Base-by-base conservation (phyloP, 2,888 invertebrate species). In the Halictus quadricinctus region DNA sequence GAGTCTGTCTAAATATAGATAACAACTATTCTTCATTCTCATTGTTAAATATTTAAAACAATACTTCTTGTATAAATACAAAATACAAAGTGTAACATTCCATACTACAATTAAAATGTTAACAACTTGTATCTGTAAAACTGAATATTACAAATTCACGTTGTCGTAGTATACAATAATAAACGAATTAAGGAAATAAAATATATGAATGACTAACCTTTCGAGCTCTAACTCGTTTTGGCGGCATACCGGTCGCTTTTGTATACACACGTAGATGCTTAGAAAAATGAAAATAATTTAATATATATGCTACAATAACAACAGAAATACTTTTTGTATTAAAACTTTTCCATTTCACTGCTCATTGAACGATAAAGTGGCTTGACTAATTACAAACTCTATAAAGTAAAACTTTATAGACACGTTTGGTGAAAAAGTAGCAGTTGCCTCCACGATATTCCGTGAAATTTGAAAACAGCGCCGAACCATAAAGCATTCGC, bases 181-280 rank as follows among this genome's bases (percentile, higher is more conserved):
- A 8, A 48, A 73, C 48, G 73, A n/a, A 58, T 48, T 29, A 12
- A 15, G 25, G n/a, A 36, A 64, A 72, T 36, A 36, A 83, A 74
- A 60, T 43, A 43, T 41, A 50, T 41, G 12, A 64, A 81, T 69
- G 21, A 72, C 88, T 91, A 92, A 93, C 93, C 92, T 92, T 93
- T 76, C 90, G 12, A 75, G 81, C 83, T 69, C 88, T 85, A 81
- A 84, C 87, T 50, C 91, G 91, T 90, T 92, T 93, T 85, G 92
- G 92, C 82, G 93, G 92, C 93, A 93, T 93, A 58, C 41, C 78
- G 82, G 58, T 77, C 48, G 41, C 43, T 1, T 36, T 86, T 41
- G 41, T 66, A 21, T 43, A 72, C 25, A 54, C 18, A 69, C 64
- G 12, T 36, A 76, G 50, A 73, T 58, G 54, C 85, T 88, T 66